Base-by-base conservation (phyloP, 2,888 invertebrate species). In the Piscicola geometra region DNA sequence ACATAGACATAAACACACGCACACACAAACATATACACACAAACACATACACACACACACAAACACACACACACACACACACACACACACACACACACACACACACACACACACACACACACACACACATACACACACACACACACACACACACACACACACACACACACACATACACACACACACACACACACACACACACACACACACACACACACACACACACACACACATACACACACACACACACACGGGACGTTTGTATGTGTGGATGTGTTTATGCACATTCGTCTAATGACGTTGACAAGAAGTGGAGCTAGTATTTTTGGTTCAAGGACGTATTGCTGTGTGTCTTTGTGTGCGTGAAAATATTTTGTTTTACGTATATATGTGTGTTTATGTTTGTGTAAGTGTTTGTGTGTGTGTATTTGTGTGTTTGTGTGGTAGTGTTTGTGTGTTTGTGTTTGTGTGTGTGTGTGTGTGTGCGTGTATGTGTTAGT, bases 41-140 rank as follows among this genome's bases (percentile, higher is more conserved):
- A 68, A 21, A 28, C n/a, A 32, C 35, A n/a, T n/a, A 32, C 2
- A 68, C 12, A 68, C 68, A 32, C 32, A 30, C 68, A 68, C 68
- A 32, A 3, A 68, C 30, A 68, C 68, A 32, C 35, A 68, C 30
- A 68, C 68, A 68, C 35, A 68, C 30, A 33, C 30, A 33, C 35
- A 68, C 68, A 68, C 68, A 68, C 68, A 32, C 68, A 68, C 32
- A 68, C 68, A 68, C 68, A 68, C 68, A 68, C 68, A 68, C n/a
- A 33, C 35, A 68, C n/a, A 33, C n/a, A 68, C 30, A n/a, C 30
- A 33, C 68, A 68, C 68, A 68, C 30, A 68, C 30, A 30, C 30
- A 32, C 32, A 68, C 68, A 68, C 68, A 33, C 68, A 33, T 9
- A 28, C 28, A 32, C 5, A 32, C 32, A 68, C n/a, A 28, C n/a